Evolutionary conservation across 2,888 invertebrate genomes (phyloP), one percentile per base, ranked within the genome.

Genomic region (Sinotaia quadrata): DNA sequence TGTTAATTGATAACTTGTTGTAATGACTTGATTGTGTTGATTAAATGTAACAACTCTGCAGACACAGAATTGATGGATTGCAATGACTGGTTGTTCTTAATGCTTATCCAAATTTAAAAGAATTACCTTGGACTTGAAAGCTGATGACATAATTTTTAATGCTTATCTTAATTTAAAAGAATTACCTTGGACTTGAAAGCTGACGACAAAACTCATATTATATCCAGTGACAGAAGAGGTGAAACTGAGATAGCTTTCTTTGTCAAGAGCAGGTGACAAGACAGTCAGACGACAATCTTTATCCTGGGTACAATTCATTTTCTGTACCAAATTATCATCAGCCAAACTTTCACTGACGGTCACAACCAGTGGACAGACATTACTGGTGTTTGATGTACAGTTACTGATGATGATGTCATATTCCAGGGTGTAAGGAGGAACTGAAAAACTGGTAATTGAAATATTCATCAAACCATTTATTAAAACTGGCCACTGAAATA

Each of bases 341-440:
- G 41, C 57, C n/a, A 65, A 67, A 52, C 68, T 73, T 7, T 73
- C 61, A 2, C 74, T 70, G 1, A 75, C 36, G 12, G 52, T 61
- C 37, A 77, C 54, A 7, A 51, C 62, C 4, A 80, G 58, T 7
- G 79, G 77, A 72, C 81, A 81, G 2, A 60, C 44, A n/a, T 63
- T 47, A 7, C 56, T 27, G 8, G 37, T 33, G 44, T 36, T 58
- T 41, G 54, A 60, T 58, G 61, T 63, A 52, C 81, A 81, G 56
- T 68, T 68, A 33, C 52, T 52, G 27, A 70, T 37, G 12, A 41
- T 49, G 15, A 73, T 36, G 18, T 54, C 57, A 27, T 65, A 73
- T 4, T 51, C 47, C 44, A 65, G 65, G 4, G 66, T 65, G 52
- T 60, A 58, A 34, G 41, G 62, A 1, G 69, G 69, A 0, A 70